Conservation (phyloP, 2,113 vertebrate genomes). For the Ia io region DNA sequence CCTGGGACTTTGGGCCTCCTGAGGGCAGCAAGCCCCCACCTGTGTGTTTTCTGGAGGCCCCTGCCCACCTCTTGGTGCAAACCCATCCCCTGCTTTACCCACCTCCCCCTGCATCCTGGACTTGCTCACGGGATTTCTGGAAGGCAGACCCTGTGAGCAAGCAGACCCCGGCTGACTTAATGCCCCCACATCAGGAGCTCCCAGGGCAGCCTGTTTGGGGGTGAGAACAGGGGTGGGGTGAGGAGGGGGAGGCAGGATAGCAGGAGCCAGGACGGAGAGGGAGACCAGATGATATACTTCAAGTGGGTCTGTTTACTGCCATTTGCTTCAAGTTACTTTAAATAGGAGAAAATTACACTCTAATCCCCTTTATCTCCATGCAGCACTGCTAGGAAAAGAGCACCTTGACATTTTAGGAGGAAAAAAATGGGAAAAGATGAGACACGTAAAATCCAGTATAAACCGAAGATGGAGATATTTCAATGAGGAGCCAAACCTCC, state of each 20-base stretch:
- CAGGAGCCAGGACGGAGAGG: no score
- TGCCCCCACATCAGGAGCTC: neutral
- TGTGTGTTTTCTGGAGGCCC: neutral
- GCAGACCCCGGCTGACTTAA: neutral
- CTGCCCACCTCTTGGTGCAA: neutral
- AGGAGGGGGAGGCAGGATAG: no score
- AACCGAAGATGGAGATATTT: neutral
- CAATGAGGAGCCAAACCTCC: neutral
- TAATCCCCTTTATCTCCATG: neutral
- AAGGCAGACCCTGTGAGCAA: neutral
- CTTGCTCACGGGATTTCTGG: neutral
- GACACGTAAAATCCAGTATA: neutral
- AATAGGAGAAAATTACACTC: neutral
- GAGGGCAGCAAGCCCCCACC: neutral
- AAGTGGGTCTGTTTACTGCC: neutral
- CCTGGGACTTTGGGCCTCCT: neutral
- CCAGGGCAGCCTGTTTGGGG: neutral
- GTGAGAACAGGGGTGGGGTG: neutral
- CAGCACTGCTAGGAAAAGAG: neutral
- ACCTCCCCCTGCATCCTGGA: neutral
- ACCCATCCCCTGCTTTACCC: neutral
- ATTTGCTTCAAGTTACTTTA: neutral
- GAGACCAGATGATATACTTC: neutral
- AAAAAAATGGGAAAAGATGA: neutral
- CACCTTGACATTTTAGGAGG: constrained; percentile 18